Evolutionary conservation across 2,888 invertebrate species (phyloP), one percentile per base, ranked within the genome.

Genomic region (Norana najaformis): DNA sequence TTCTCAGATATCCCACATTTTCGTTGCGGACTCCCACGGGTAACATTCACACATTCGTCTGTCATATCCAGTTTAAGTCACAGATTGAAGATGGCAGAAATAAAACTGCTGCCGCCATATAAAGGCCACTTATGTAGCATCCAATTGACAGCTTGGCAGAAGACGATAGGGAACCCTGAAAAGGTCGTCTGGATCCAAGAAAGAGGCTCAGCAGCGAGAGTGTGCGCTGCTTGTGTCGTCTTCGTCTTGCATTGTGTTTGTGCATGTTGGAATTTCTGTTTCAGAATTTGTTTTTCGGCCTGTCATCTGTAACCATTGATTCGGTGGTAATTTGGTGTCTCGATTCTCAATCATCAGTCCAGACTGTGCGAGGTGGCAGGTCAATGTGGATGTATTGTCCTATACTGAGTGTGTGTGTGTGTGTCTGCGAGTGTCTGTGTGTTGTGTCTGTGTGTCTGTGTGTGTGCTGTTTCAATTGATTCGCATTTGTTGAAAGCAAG

Each of bases 11-110:
- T 69, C 69, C 69, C 69, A 13, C 30, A n/a, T 69, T 69, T 69
- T 69, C 69, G 69, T n/a, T 6, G 69, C n/a, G 0, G 69, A n/a
- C 69, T 47, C 69, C 69, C 69, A 8, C n/a, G 69, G 69, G 69
- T 69, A 5, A 69, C 69, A 69, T 69, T 69, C 69, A n/a, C 69
- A 69, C 69, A 69, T 69, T 69, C 69, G 69, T 30, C 69, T 69
- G 69, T n/a, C 69, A 5, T 30, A n/a, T 69, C 69, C 69, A 69
- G 69, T 69, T 69, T 69, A 69, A 69, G 69, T 69, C 69, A 69
- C 69, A 69, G 69, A 69, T 69, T 69, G 69, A n/a, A n/a, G 69
- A 69, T 69, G 69, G 69, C 69, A 69, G 69, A 69, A 69, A 69
- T 69, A 69, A 69, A 69, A n/a, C 69, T 69, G 69, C 69, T n/a